These are phyloP conservation scores for Acanthacorydalis orientalis DNA, from an alignment of 2,888 invertebrate species.

Conservation along the genomic window DNA sequence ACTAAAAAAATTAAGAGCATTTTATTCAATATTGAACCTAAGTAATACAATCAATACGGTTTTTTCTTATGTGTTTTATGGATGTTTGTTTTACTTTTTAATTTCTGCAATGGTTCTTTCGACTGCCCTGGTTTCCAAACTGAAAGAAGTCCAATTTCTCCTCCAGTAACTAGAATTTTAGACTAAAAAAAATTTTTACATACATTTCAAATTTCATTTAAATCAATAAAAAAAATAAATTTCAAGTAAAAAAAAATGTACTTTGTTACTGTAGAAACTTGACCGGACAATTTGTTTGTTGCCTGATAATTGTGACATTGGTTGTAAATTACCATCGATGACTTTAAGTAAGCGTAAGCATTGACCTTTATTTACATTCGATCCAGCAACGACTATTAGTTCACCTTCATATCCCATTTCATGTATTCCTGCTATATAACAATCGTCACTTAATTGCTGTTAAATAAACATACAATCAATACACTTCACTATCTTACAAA, in stretches of 20 bases:
- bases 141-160: conserved; percentile 51
- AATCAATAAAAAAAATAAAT: conserved; percentile 4
- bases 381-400: conserved; percentile 46
- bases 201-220: conserved; percentile 7
- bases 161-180: conserved; percentile 48
- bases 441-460: conserved; percentile 41
- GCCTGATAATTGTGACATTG: conserved; percentile 34
- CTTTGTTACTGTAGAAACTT: conserved; percentile 44
- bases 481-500: no score
- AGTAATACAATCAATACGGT: conserved; percentile 8
- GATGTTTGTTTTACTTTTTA: conserved; percentile 7
- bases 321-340: conserved; percentile 32
- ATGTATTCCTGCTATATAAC: conserved; percentile 46
- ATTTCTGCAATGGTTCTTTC: conserved; percentile 9
- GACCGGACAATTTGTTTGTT: conserved; percentile 59
- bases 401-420: conserved; percentile 25
- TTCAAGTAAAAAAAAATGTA: conserved; percentile 22
- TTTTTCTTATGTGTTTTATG: conserved; percentile 10
- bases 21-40: neutral
- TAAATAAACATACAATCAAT: no score
- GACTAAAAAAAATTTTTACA: conserved; percentile 25
- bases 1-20: neutral
- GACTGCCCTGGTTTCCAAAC: conserved; percentile 35
- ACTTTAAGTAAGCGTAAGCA: conserved; percentile 32
- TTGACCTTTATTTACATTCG: conserved; percentile 41